phyloP scores from a whole-genome alignment of 2,113 vertebrate species.

The Cottus gobio region DNA sequence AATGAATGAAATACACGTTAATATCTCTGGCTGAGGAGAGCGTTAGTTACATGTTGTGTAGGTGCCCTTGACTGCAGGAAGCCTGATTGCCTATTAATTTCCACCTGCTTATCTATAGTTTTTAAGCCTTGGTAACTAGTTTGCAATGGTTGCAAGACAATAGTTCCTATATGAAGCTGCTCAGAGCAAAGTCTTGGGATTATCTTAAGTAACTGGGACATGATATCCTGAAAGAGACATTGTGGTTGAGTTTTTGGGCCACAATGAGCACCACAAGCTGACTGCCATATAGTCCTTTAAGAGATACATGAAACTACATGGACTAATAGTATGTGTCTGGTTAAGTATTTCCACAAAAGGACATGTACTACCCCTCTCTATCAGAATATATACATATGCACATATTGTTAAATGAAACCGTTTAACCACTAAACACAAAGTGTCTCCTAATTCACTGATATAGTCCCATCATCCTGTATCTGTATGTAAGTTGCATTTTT shows the following conservation, averaged over 20 bases:
- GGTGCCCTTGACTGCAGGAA: slow-evolving; percentile 14
- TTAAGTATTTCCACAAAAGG: neutral
- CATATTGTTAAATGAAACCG: slow-evolving; percentile 6
- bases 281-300: neutral
- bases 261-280: too few relatives aligned
- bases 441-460: neutral
- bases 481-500: neutral
- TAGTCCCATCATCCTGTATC: neutral
- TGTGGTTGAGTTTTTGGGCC: neutral
- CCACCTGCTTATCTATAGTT: slow-evolving; percentile 15
- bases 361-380: slow-evolving; percentile 13
- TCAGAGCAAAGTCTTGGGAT: neutral
- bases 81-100: slow-evolving; percentile 36
- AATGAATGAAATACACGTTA: neutral
- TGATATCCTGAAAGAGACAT: neutral
- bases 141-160: neutral
- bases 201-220: neutral
- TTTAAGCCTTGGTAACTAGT: slow-evolving; percentile 28
- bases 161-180: neutral
- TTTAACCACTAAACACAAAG: neutral
- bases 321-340: slow-evolving; percentile 26
- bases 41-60: slow-evolving; percentile 34
- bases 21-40: slow-evolving; percentile 36
- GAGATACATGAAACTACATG: slow-evolving; percentile 6
- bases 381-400: slow-evolving; percentile 10